Evolutionary conservation across 2,113 vertebrate genomes (phyloP).

Genomic region (Semnornis frantzii): DNA sequence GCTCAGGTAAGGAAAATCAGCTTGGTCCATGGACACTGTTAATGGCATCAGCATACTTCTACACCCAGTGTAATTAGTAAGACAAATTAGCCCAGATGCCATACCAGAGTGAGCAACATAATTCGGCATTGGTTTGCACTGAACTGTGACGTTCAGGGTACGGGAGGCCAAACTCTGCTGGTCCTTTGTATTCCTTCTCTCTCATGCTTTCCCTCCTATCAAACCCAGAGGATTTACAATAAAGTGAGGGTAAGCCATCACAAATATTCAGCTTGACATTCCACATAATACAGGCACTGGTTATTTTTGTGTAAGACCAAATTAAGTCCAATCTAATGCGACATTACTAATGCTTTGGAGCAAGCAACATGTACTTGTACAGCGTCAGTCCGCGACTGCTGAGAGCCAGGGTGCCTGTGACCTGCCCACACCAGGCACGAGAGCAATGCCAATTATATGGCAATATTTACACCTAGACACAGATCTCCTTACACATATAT

Average conservation of each 20-base stretch:
- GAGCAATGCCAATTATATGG: background rate
- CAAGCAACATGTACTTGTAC: background rate
- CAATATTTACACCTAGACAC: background rate
- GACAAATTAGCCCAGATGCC: slow-evolving; percentile 48
- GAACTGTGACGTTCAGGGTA: slow-evolving; percentile 16
- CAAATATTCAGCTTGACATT: slow-evolving; percentile 20
- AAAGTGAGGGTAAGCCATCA: background rate
- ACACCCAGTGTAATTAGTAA: background rate
- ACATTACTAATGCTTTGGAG: background rate
- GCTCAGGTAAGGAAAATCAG: background rate
- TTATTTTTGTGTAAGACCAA: background rate
- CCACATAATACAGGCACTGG: background rate
- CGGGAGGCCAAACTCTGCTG: background rate
- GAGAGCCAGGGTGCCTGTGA: background rate
- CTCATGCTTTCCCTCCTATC: background rate
- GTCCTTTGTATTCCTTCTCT: background rate
- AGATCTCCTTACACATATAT: background rate
- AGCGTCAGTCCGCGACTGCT: background rate
- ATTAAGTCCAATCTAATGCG: background rate
- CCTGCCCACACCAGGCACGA: background rate
- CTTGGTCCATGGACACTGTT: background rate
- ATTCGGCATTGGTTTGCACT: slow-evolving; percentile 9
- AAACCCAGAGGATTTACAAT: background rate
- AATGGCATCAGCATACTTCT: background rate
- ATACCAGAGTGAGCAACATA: background rate